Evolutionary conservation across 2,888 invertebrate genomes (phyloP).

Genomic region (Ophion obscuratus): DNA sequence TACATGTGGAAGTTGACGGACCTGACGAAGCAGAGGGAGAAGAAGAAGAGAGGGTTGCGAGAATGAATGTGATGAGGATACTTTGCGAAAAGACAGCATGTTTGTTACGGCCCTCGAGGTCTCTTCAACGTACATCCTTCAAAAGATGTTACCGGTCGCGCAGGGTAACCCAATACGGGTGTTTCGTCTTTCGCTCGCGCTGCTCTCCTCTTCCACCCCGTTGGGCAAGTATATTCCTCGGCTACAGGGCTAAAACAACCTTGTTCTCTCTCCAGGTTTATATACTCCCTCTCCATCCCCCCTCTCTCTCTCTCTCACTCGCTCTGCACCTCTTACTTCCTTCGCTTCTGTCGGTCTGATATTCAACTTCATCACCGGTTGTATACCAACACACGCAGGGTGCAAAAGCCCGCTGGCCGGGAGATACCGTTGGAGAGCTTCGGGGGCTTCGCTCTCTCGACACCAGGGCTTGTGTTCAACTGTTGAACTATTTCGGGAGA

Average conservation of each 20-base stretch:
- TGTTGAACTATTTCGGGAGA: conserved; percentile 41
- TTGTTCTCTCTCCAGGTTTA: neutral
- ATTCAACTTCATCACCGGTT: conserved; percentile 26
- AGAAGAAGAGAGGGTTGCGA: conserved; percentile 72
- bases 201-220: neutral
- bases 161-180: conserved; percentile 37
- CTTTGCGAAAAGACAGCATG: conserved; percentile 74
- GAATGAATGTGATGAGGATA: conserved; percentile 70
- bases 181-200: conserved; percentile 8
- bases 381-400: conserved; percentile 3
- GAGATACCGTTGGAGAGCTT: conserved; percentile 11
- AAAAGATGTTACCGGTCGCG: conserved; percentile 23
- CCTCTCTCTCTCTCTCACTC: neutral
- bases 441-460: conserved; percentile 1
- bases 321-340: conserved; percentile 1
- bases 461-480: conserved; percentile 6
- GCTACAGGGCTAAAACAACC: neutral
- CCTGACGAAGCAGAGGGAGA: conserved; percentile 3
- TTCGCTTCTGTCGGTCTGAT: neutral
- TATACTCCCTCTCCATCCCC: neutral
- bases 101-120: conserved; percentile 72
- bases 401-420: conserved; percentile 14
- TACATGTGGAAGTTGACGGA: neutral
- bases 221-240: neutral
- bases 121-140: neutral